Base-by-base conservation (phyloP, 1,140 invertebrate species). In the Daktulosphaira vitifoliae region DNA sequence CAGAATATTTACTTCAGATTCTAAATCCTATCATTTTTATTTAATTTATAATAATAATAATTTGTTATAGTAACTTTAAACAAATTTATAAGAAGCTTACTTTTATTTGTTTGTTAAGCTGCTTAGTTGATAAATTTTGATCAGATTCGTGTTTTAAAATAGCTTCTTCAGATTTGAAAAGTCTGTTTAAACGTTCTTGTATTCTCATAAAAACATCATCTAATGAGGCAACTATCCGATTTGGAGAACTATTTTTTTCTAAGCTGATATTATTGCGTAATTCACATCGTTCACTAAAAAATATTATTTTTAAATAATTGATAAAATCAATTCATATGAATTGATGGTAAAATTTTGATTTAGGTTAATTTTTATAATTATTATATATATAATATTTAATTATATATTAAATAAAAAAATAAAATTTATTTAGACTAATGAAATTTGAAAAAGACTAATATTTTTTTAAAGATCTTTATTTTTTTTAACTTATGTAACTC, bases 121-220 rank as follows among this genome's bases (percentile, higher is more conserved):
- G 29, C 20, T 48, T 48, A 15, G 11, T 8, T 46, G 26, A 26
- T 3, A 48, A 46, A 20, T 46, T 22, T 33, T 62, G 56, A 46
- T 62, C 56, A 15, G 56, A 46, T 46, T 62, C 56, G 22, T 62
- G 56, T 15, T 62, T 62, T 29, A 62, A 62, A 62, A 62, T 62
- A 33, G 56, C 56, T 9, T 62, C 56, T 48, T 62, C 56, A 20
- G 56, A 62, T 62, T 62, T 62, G 6, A 46, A 62, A 44, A 62
- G 39, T 48, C 56, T 62, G 8, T 46, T 62, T 62, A 62, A 62
- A 33, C 56, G 56, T 11, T 62, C 56, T 46, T 62, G 56, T 29
- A 62, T 20, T 62, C 56, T 62, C 15, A 62, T 33, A 3, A 62
- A 62, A 5, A 62, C 56, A 62, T 62, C 56, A 33, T 62, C 56